Evolutionary conservation across 30 jellyfish, hydroid and myxozoan species (phyloP), one percentile per base, ranked within the genome.

Genomic region (Morbakka virulenta): DNA sequence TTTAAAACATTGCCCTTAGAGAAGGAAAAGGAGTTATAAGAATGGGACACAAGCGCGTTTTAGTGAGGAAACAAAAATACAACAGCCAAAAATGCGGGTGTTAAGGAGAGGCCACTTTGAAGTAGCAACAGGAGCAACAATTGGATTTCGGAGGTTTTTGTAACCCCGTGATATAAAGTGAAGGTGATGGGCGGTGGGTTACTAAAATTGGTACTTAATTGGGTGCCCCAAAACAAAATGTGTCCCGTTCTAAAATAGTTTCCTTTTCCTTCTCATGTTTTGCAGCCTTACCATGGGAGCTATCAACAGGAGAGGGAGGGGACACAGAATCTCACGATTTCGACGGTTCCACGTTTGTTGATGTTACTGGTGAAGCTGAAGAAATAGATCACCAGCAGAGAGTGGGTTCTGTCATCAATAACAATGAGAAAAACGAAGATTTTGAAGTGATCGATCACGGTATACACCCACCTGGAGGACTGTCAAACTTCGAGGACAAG

Each of bases 341-440:
- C 23, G 98, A 92, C 41, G 79, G 89, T 25, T 92, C 98, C 79
- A 52, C 96, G 11, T 92, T 92, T 50, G 98, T 87, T 32, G 96
- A 92, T 52, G 95, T 92, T 27, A 86, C 96, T 20, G 85, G 77
- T 24, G 98, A 92, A 71, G 98, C 98, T 32, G 67, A 49, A 17
- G 98, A 89, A 35, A 85, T 92, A 17, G 52, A 50, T 17, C 86
- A 86, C 24, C 85, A 81, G 1, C 69, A 73, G 34, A 93, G 84
- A 30, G 57, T 83, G 22, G 98, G 98, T 12, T 48, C 75, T 71
- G 35, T 77, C 52, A 90, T 92, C 80, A 92, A 92, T 47, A 92
- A 92, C 84, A 92, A 92, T 74, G 98, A 92, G 80, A 86, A 93
- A 57, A 86, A 80, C 50, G 98, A 92, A 65, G 98, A 92, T 34